Evolutionary conservation across 2,113 vertebrate species (phyloP).

Genomic region (Mormyrus iriodes): DNA sequence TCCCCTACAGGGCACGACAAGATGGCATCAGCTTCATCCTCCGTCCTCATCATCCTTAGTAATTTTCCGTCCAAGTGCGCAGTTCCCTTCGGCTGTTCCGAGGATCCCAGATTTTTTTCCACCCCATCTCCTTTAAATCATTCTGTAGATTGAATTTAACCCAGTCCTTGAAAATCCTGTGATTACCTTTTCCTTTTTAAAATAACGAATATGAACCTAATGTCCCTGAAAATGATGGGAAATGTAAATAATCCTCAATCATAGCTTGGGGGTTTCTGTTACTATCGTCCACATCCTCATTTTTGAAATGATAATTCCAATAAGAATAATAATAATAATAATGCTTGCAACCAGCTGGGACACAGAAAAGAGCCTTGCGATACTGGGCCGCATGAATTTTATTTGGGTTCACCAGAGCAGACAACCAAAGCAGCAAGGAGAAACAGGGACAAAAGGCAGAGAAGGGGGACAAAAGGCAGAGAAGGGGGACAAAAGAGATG

Average conservation of each 20-base stretch:
- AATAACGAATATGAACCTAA: not conserved
- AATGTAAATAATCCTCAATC: not conserved
- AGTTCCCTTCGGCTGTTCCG: not conserved
- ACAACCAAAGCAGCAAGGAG: not conserved
- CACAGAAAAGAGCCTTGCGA: not conserved
- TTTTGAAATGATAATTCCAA: not conserved
- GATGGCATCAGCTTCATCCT: not conserved
- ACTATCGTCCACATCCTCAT: not conserved
- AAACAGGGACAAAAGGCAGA: not conserved
- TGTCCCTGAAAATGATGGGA: not conserved
- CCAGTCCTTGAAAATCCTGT: constrained; percentile 11
- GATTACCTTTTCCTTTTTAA: not conserved
- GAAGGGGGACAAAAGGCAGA: not conserved
- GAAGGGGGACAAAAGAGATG: not conserved
- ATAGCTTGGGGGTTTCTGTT: not conserved
- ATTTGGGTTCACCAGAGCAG: not conserved
- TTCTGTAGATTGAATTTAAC: not conserved
- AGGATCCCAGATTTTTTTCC: not conserved
- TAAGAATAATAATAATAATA: not conserved
- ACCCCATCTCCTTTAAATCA: not conserved
- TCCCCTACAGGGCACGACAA: not conserved
- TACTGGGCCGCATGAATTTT: not conserved
- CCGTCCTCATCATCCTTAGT: constrained; percentile 3
- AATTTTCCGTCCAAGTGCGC: not conserved
- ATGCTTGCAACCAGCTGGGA: not conserved